Percentiles rank a stretch among this genome's conserved stretches.
Evolutionary conservation across 2,888 invertebrate genomes (phyloP).

Genomic region (Corythucha ciliata): DNA sequence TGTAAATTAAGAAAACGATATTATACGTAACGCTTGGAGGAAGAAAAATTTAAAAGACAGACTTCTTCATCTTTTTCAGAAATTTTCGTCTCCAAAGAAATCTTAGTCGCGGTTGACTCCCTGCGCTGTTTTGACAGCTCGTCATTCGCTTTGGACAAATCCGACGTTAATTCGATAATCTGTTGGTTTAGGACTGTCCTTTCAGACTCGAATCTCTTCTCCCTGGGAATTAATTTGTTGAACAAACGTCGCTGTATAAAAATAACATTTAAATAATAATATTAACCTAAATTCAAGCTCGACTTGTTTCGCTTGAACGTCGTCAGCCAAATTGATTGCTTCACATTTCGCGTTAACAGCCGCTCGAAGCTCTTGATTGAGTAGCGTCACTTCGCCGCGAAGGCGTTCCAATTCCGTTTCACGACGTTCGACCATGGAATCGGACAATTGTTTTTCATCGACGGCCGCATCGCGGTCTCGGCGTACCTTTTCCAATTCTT

Average conservation of each 20-base stretch:
- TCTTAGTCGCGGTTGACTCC: conserved; percentile 55
- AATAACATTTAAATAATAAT: conserved; percentile 4
- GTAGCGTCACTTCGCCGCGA: conserved; percentile 51
- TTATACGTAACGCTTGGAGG: neutral
- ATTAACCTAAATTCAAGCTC: conserved; percentile 60
- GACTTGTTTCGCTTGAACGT: conserved; percentile 69
- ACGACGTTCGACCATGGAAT: conserved; percentile 60
- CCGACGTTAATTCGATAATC: conserved; percentile 65
- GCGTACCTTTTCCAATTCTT: conserved; percentile 40
- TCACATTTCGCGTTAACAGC: conserved; percentile 76
- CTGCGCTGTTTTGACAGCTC: conserved; percentile 68
- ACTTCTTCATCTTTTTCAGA: conserved; percentile 68
- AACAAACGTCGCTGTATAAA: neutral
- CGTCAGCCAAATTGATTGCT: conserved; percentile 67
- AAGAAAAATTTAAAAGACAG: conserved; percentile 10
- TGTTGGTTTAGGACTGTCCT: conserved; percentile 64
- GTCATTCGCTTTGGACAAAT: conserved; percentile 65
- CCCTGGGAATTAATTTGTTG: conserved; percentile 46
- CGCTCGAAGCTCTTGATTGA: conserved; percentile 63
- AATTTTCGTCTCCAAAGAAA: conserved; percentile 65
- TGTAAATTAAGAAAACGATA: conserved; percentile 30
- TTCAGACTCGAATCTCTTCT: conserved; percentile 77
- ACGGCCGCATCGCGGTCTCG: conserved; percentile 59
- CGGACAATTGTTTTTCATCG: conserved; percentile 65
- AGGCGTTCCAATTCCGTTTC: conserved; percentile 64